Evolutionary conservation across 2,113 vertebrate species (phyloP), one percentile per base, ranked within the genome.

Genomic region (Phaethornis superciliosus): DNA sequence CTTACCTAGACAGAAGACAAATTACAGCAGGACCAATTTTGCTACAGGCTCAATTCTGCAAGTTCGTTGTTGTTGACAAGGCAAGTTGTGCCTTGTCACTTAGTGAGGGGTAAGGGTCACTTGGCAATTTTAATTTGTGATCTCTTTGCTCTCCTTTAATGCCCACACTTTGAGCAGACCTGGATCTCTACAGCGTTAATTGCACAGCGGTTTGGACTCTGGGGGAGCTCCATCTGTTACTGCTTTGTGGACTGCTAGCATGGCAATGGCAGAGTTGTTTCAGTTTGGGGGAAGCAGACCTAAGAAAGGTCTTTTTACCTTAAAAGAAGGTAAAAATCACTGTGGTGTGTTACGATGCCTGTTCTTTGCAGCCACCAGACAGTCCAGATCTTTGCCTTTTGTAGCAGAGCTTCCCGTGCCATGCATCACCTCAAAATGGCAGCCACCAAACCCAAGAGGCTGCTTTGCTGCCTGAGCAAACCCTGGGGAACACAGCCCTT

Each of bases 241-340:
- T 91, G 40, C 19, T 87, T 78, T 80, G 44, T 60, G 63, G 71
- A 44, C 42, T 72, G 33, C 58, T 63, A 51, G 33, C 47, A 13
- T 59, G 19, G 32, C 71, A 74, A 55, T 0, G 0, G 56, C 64
- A 47, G 23, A 0, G 0, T 32, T 69, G 27, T 33, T 80, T 71
- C 4, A 2, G 18, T 72, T 82, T 60, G 56, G 12, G 6, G 71
- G n/a, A 88, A 68, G 26, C 22, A 62, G n/a, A 4, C 40, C 67
- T 76, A 44, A 8, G 63, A 69, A 86, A 65, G 7, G 16, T 69
- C 37, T 63, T 63, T 40, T 40, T 40, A 40, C 40, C 40, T 40
- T 40, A 40, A 40, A 40, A 40, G 40, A 40, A 40, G 40, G 40
- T 40, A 46, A 20, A 24, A 47, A 88, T 82, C 52, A 17, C 52